phyloP scores from a whole-genome alignment of 2,888 invertebrate species.

The Acleris cristana region DNA sequence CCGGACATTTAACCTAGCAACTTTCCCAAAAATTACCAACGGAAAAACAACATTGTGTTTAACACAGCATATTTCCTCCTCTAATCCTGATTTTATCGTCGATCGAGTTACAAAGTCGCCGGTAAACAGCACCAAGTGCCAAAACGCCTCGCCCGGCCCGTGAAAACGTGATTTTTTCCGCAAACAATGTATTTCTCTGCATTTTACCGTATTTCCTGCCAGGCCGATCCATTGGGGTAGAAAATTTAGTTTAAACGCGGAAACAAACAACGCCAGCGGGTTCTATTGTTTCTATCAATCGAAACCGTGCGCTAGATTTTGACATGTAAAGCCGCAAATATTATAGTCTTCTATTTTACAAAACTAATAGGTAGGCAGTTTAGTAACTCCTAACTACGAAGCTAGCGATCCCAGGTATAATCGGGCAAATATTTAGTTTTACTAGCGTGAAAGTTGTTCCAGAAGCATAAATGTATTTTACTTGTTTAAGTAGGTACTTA shows the following conservation, averaged over 20 bases:
- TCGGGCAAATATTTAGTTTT: too few relatives aligned
- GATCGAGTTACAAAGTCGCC: slow-evolving; percentile 14
- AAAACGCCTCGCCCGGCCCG: slow-evolving; percentile 6
- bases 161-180: slow-evolving; percentile 26
- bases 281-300: slow-evolving; percentile 2
- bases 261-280: slow-evolving; percentile 8
- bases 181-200: slow-evolving; percentile 31
- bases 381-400: too few relatives aligned
- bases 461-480: too few relatives aligned
- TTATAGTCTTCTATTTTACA: too few relatives aligned
- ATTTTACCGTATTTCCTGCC: slow-evolving; percentile 13
- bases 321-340: too few relatives aligned
- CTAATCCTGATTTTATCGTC: slow-evolving; percentile 4
- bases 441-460: too few relatives aligned
- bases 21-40: background rate
- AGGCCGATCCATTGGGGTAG: slow-evolving; percentile 5
- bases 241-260: slow-evolving; percentile 19
- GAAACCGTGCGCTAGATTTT: background rate
- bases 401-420: too few relatives aligned
- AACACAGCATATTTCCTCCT: background rate
- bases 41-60: background rate
- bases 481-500: too few relatives aligned
- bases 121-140: slow-evolving; percentile 12
- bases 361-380: too few relatives aligned
- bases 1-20: background rate